Percentiles rank a stretch among this genome's conserved stretches.
phyloP scores from a whole-genome alignment of 2,888 invertebrate genomes.

The Agrenia bidenticulata region DNA sequence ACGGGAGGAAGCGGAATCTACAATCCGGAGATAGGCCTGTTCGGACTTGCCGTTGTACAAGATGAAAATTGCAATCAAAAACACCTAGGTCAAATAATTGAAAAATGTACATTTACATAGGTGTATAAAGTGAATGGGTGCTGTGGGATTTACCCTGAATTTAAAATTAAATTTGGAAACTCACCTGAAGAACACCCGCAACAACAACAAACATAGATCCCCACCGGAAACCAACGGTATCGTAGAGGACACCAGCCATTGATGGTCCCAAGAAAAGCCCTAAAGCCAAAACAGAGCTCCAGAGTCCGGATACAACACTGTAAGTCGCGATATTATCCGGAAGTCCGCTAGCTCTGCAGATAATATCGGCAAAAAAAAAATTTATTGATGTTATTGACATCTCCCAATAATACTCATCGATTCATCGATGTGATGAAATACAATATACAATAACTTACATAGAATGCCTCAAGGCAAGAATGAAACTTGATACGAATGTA shows the following conservation, averaged over 20 bases:
- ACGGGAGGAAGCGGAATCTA: not conserved
- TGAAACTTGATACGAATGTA: slow-evolving; percentile 81
- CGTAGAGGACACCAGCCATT: slow-evolving; percentile 70
- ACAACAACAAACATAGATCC: slow-evolving; percentile 56
- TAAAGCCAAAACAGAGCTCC: slow-evolving; percentile 85
- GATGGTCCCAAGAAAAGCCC: slow-evolving; percentile 79
- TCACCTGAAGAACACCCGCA: slow-evolving; percentile 55
- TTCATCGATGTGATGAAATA: not conserved
- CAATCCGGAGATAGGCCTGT: not conserved
- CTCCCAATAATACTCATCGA: not conserved
- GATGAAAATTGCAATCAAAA: slow-evolving; percentile 5
- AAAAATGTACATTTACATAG: too few relatives aligned
- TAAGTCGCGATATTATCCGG: slow-evolving; percentile 85
- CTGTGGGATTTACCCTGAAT: not conserved
- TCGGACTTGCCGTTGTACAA: slow-evolving; percentile 1
- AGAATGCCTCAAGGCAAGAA: slow-evolving; percentile 75
- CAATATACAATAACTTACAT: slow-evolving; percentile 67
- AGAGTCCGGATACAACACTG: slow-evolving; percentile 83
- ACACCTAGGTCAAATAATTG: slow-evolving; percentile 1
- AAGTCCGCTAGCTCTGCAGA: slow-evolving; percentile 68
- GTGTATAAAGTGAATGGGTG: not conserved
- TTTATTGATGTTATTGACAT: not conserved
- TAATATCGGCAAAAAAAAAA: not conserved
- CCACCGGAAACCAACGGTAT: slow-evolving; percentile 64
- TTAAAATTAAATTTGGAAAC: slow-evolving; percentile 25